Conservation (phyloP, 35 echinoderm and acorn worm genomes). For the Diadema setosum region DNA sequence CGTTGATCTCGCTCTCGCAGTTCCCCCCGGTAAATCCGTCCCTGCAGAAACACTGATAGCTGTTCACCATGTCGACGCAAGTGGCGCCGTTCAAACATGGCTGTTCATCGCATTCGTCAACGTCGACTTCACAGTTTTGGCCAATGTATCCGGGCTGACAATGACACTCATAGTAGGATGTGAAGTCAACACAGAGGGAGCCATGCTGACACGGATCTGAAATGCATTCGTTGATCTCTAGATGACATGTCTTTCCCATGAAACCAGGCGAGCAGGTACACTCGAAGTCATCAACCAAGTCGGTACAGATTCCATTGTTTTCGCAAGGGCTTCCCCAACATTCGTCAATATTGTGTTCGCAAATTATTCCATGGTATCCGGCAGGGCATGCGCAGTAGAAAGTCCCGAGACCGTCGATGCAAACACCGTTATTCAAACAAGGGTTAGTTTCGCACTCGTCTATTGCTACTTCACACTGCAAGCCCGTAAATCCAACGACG, state of each 20-base stretch:
- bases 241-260: slow-evolving; percentile 67
- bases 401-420: slow-evolving; percentile 72
- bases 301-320: slow-evolving; percentile 59
- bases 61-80: slow-evolving; percentile 48
- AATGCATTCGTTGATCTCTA: slow-evolving; percentile 63
- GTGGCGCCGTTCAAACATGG: slow-evolving; percentile 59
- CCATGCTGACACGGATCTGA: slow-evolving; percentile 70
- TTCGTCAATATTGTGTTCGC: slow-evolving; percentile 86
- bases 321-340: slow-evolving; percentile 77
- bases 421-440: slow-evolving; percentile 71
- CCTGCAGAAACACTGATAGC: slow-evolving; percentile 46
- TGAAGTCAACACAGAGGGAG: slow-evolving; percentile 49
- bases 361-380: slow-evolving; percentile 77
- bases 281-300: slow-evolving; percentile 40
- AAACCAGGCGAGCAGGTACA: slow-evolving; percentile 68
- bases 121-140: slow-evolving; percentile 44
- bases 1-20: slow-evolving; percentile 56
- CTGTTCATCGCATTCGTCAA: slow-evolving; percentile 56
- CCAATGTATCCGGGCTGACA: slow-evolving; percentile 64
- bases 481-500: slow-evolving; percentile 39
- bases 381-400: slow-evolving; percentile 73
- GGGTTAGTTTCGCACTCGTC: slow-evolving; percentile 75
- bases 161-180: slow-evolving; percentile 33
- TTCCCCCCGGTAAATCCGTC: slow-evolving; percentile 52
- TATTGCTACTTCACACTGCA: slow-evolving; percentile 53